Evolutionary conservation across 2,113 vertebrate species (phyloP).

Genomic region (Entomyzon cyanotis): DNA sequence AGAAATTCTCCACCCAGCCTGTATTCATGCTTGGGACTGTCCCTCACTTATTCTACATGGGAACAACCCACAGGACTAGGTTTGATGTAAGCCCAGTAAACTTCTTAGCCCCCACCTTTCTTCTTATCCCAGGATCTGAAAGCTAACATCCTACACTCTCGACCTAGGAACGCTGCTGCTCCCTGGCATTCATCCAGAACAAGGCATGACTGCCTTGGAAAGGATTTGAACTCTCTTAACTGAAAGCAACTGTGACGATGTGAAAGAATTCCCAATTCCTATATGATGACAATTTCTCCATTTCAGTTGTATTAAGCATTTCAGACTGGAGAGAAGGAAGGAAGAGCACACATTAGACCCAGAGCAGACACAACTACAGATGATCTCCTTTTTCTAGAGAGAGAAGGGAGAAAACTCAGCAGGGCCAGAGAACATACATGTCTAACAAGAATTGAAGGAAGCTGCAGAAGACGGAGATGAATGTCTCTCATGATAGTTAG

Average conservation of each 20-base stretch:
- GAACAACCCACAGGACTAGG: background rate
- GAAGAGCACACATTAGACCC: background rate
- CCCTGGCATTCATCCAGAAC: background rate
- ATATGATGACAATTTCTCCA: background rate
- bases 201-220: background rate
- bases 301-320: background rate
- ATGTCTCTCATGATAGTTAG: background rate
- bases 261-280: background rate
- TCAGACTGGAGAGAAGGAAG: background rate
- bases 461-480: background rate
- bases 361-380: background rate
- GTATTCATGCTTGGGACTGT: background rate
- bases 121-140: background rate
- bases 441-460: background rate
- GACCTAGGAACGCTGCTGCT: background rate
- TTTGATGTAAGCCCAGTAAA: background rate
- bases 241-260: background rate
- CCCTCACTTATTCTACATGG: background rate
- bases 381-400: background rate
- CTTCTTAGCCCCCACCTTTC: background rate
- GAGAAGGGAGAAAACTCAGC: background rate
- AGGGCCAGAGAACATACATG: background rate
- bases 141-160: background rate
- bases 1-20: background rate
- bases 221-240: background rate